Evolutionary conservation across 2,888 invertebrate genomes (phyloP), one percentile per base, ranked within the genome.

Genomic region (Polydrusus pterygomalis): DNA sequence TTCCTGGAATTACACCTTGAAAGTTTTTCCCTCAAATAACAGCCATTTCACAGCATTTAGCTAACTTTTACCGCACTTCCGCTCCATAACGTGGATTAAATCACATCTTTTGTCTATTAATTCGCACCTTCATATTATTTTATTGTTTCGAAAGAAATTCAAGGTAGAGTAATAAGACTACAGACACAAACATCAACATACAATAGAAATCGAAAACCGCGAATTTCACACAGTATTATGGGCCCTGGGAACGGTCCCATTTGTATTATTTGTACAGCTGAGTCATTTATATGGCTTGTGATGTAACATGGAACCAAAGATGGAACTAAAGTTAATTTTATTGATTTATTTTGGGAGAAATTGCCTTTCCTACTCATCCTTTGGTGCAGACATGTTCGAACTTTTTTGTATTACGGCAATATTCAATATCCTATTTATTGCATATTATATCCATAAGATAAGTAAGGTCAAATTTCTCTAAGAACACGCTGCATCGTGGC

Each of bases 71-170:
- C 58, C 58, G 58, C 58, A 60, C 34, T 64, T 64, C 64, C 64
- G 47, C 43, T 47, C 2, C 34, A n/a, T 47, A 64, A 34, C 34
- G 30, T 34, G 64, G 15, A 64, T 49, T 47, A 64, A 63, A 63
- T 63, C 45, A 64, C 64, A 49, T 64, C 64, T 45, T 64, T 64
- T 64, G 64, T 64, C 64, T 49, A 64, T 64, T 47, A 64, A 64
- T 49, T 64, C 64, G 49, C 64, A 64, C 64, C 49, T 64, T 64
- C 40, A n/a, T 64, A 30, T 49, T 34, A 43, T 34, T 30, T 64
- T 49, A 64, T 64, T 64, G 64, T 64, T 47, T 64, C 49, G 34
- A 34, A 64, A 64, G 47, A 64, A 47, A 64, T 49, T 64, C 64
- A 64, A 64, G 64, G 64, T 64, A 60, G 17, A 18, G 38, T 25